Evolutionary conservation across 2,797 vertebrate species (phyloP).

Genomic region (Distichodus sexfasciatus): DNA sequence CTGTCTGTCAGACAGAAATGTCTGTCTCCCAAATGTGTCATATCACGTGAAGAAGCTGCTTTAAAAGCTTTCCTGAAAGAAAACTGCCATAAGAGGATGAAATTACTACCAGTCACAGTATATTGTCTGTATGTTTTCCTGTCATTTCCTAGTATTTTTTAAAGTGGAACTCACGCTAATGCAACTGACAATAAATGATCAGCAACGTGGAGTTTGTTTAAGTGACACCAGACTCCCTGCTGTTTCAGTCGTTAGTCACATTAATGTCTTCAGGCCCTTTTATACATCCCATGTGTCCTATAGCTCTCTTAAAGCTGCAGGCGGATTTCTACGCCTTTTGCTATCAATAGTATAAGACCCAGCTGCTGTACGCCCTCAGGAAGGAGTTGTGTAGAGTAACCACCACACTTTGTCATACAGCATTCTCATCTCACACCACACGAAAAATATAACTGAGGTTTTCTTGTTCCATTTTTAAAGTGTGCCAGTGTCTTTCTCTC

Average conservation of each 20-base stretch:
- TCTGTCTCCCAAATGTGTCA: not conserved
- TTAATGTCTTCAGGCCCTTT: not conserved
- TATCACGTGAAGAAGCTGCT: not conserved
- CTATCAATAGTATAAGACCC: conserved; percentile 14
- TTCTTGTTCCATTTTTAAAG: conserved; percentile 38
- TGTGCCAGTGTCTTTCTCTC: conserved; percentile 43
- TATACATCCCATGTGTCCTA: too few species aligned
- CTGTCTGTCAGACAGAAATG: not conserved
- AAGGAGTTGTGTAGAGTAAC: conserved; percentile 28
- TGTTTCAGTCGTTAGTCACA: too few species aligned
- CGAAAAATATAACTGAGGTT: conserved; percentile 48
- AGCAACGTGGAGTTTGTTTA: too few species aligned
- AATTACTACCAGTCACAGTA: too few species aligned
- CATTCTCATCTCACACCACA: conserved; percentile 9
- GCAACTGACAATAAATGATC: too few species aligned
- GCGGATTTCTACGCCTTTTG: not conserved
- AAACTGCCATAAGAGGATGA: conserved; percentile 5
- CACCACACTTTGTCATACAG: too few species aligned
- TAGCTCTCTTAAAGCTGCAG: not conserved
- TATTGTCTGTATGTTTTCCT: too few species aligned
- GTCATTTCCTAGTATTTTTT: too few species aligned
- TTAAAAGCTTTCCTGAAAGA: not conserved
- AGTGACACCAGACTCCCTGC: too few species aligned
- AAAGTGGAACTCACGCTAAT: too few species aligned
- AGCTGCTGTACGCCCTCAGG: conserved; percentile 39